Conservation (phyloP, 2,113 vertebrate genomes). For the Hippocampus barbouri region DNA sequence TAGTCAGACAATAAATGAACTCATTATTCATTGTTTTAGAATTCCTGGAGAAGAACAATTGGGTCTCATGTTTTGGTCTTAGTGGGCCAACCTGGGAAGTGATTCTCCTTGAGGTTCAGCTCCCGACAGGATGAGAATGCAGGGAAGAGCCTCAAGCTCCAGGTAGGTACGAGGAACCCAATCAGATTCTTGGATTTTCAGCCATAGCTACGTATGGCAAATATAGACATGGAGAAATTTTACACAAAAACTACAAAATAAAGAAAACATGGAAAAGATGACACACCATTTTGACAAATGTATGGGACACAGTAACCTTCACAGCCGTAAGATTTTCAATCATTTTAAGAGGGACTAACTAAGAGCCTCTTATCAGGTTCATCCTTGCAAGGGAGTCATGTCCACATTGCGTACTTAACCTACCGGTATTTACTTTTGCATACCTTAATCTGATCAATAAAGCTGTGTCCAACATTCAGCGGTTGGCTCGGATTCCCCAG, state of each 20-base stretch:
- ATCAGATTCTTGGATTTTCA: constrained; percentile 87
- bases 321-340: too few relatives aligned
- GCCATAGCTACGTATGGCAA: constrained; percentile 78
- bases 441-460: constrained; percentile 90
- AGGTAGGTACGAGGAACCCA: constrained; percentile 91
- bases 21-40: background rate
- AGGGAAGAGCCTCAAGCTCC: constrained; percentile 92
- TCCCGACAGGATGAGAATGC: constrained; percentile 92
- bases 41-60: background rate
- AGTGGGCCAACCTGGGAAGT: constrained; percentile 77
- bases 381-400: too few relatives aligned
- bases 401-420: too few relatives aligned
- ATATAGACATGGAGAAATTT: background rate
- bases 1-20: background rate
- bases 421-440: background rate
- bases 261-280: background rate
- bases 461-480: constrained; percentile 82
- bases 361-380: too few relatives aligned
- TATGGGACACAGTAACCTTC: too few relatives aligned
- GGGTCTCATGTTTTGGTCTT: background rate
- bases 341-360: too few relatives aligned
- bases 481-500: constrained; percentile 81
- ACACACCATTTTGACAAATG: background rate
- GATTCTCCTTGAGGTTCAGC: constrained; percentile 91
- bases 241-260: background rate